phyloP scores from a whole-genome alignment of 2,888 invertebrate genomes.

The Blastobasis lacticolella region DNA sequence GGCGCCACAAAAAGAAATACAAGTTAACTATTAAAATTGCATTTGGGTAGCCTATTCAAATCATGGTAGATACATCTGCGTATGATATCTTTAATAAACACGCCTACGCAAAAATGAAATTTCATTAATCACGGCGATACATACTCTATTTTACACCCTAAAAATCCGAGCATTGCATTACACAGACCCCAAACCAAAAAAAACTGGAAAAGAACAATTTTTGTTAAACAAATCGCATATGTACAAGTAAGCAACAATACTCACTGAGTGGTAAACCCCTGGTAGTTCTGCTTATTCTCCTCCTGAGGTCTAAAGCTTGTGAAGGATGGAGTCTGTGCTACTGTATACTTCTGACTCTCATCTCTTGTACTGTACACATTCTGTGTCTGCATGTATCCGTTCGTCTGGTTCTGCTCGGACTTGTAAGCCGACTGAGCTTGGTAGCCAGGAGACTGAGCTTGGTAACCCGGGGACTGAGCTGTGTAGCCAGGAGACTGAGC shows the following conservation, averaged over 20 bases:
- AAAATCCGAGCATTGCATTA: no score
- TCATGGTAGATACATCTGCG: no score
- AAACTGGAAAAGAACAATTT: slow-evolving; percentile 1
- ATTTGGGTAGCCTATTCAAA: no score
- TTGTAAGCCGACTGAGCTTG: not conserved
- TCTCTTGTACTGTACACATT: slow-evolving; percentile 27
- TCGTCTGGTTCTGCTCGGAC: slow-evolving; percentile 4
- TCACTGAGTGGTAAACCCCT: slow-evolving; percentile 80
- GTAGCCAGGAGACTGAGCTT: not conserved
- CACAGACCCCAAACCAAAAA: no score
- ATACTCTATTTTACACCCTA: no score
- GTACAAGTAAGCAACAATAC: slow-evolving; percentile 14
- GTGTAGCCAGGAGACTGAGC: not conserved
- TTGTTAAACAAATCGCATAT: slow-evolving; percentile 1
- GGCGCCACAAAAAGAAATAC: no score
- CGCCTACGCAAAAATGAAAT: no score
- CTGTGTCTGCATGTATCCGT: slow-evolving; percentile 25
- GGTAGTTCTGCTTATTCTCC: slow-evolving; percentile 71
- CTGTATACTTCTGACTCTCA: slow-evolving; percentile 40
- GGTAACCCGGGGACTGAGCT: not conserved
- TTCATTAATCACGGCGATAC: no score
- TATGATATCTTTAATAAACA: no score
- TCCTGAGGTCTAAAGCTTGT: slow-evolving; percentile 60
- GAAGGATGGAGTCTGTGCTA: slow-evolving; percentile 52
- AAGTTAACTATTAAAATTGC: no score